Evolutionary conservation across 1,140 invertebrate genomes (phyloP), one percentile per base, ranked within the genome.

Genomic region (Melitaea cinxia): DNA sequence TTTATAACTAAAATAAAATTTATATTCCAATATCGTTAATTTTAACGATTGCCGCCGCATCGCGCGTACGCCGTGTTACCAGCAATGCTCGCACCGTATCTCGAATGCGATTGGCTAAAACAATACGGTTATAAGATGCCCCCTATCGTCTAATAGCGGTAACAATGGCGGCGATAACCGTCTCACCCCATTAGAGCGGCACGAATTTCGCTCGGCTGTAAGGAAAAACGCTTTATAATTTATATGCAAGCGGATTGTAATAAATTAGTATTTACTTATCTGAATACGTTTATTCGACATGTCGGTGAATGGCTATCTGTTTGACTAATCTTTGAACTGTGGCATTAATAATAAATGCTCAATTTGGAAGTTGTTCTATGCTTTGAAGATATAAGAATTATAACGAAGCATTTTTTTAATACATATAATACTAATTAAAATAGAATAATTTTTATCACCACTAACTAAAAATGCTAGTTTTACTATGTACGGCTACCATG

Each of bases 81-180:
- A 7, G 42, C 42, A 47, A 47, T 47, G 52, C 45, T 54, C 21
- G 55, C 62, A 37, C n/a, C 28, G 10, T 54, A 73, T 76, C 62
- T 56, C 50, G 47, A 15, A 37, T 35, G 45, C 66, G 70, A 76
- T 74, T 75, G 75, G 72, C 61, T 60, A 54, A 72, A 74, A 80
- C 78, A 78, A 80, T 78, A 72, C 68, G 57, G 71, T 75, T 78
- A 77, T 72, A 75, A 72, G 75, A 75, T 78, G 67, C 63, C 70
- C 69, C 69, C 68, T 73, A 80, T 76, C 73, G 65, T 62, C 70
- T 67, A 68, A 73, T 68, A 75, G 61, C 65, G 26, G 70, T 57
- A 77, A 79, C 77, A 81, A 81, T 77, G 63, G 77, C 21, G 30
- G 12, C 59, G 79, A 82, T 82, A 82, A 80, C 77, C 77, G 68